These are phyloP conservation scores for Morpho achilles DNA, from an alignment of 2,888 invertebrate genomes.

Conservation along the genomic window DNA sequence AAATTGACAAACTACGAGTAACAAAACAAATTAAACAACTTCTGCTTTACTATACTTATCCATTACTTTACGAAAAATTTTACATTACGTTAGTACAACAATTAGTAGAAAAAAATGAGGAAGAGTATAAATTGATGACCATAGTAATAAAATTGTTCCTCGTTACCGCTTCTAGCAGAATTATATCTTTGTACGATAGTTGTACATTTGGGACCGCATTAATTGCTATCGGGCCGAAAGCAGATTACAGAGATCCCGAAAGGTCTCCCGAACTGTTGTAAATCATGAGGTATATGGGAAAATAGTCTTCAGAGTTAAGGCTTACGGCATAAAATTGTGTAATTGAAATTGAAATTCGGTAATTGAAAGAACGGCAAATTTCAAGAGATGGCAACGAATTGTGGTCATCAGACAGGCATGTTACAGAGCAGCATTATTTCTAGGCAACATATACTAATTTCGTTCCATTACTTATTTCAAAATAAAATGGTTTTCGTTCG, in stretches of 20 bases:
- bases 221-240: constrained; percentile 67
- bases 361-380: constrained; percentile 53
- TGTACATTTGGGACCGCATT: constrained; percentile 55
- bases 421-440: constrained; percentile 56
- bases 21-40: no score
- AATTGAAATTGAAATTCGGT: constrained; percentile 56
- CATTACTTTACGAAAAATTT: no score
- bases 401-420: constrained; percentile 44
- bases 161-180: constrained; percentile 31
- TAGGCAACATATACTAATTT: constrained; percentile 57
- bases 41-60: no score
- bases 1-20: no score
- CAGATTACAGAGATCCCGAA: constrained; percentile 61
- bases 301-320: constrained; percentile 35
- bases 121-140: no score
- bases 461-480: constrained; percentile 40
- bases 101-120: no score
- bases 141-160: neutral
- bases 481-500: constrained; percentile 22
- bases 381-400: constrained; percentile 36
- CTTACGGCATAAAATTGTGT: constrained; percentile 39
- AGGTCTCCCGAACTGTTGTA: constrained; percentile 55
- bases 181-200: constrained; percentile 39
- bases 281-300: constrained; percentile 45
- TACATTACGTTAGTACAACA: no score